A percentile compares a stretch with the other conserved stretches of the same genome.
Conservation (phyloP, 2,888 invertebrate genomes). For the Drosophila tanythrix region DNA sequence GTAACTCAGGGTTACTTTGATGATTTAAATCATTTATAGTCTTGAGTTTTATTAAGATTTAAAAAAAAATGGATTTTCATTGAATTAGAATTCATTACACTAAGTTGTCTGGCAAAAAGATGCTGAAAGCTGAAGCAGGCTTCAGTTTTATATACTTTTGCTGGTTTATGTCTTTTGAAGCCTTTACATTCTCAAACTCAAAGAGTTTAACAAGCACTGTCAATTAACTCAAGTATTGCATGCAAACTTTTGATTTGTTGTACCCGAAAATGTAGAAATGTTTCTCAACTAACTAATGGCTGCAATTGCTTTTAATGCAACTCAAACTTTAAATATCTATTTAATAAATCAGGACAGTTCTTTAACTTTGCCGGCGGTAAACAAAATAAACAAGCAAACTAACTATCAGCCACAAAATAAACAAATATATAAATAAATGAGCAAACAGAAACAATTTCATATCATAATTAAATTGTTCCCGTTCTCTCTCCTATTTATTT, state of each 20-base stretch:
- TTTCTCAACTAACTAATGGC: background rate
- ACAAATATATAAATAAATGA: constrained; percentile 50
- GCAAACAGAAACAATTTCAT: constrained; percentile 46
- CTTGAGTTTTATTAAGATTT: background rate
- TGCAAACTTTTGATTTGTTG: background rate
- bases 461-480: constrained; percentile 52
- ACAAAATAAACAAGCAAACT: constrained; percentile 31
- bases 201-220: background rate
- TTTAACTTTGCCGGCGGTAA: constrained; percentile 25
- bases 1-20: constrained; percentile 17
- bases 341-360: constrained; percentile 5
- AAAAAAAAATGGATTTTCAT: background rate
- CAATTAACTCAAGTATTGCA: background rate
- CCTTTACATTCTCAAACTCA: background rate
- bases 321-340: constrained; percentile 4
- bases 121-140: background rate
- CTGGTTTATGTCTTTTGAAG: background rate
- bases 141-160: background rate
- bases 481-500: constrained; percentile 10
- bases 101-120: background rate
- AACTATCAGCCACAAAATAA: constrained; percentile 23
- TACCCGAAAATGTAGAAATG: background rate
- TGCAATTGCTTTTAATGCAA: background rate
- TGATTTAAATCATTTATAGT: constrained; percentile 10
- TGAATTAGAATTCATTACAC: background rate